Conservation (phyloP, 2,797 vertebrate genomes). For the Pseudocheirus occidentalis region DNA sequence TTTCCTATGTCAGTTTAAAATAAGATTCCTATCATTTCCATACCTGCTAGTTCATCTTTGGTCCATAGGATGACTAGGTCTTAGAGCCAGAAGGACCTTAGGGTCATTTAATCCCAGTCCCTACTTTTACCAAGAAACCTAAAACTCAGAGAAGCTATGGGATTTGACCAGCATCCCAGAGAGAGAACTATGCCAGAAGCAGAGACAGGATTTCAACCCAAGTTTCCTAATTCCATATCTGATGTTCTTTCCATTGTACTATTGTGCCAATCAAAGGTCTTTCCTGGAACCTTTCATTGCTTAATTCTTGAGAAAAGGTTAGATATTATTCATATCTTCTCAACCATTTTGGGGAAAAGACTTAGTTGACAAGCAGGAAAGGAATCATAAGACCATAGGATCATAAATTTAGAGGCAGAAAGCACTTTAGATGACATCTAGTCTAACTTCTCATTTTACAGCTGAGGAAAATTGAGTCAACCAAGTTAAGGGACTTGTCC, state of each 20-base stretch:
- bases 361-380: not conserved
- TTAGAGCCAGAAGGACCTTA: not conserved
- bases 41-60: not conserved
- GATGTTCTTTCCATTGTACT: not conserved
- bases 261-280: not conserved
- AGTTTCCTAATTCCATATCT: not conserved
- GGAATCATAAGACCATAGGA: not conserved
- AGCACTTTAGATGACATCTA: not conserved
- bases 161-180: not conserved
- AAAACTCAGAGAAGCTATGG: not conserved
- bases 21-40: not conserved
- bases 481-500: not conserved
- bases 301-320: constrained; percentile 36
- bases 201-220: not conserved
- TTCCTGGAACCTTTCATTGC: not conserved
- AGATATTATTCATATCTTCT: not conserved
- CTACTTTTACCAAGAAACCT: not conserved
- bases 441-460: not conserved
- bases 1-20: not conserved
- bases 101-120: not conserved
- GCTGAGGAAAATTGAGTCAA: not conserved
- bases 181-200: not conserved
- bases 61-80: not conserved
- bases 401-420: not conserved
- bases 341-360: not conserved